Evolutionary conservation across 64 coral and sea anemone genomes (phyloP).

Genomic region (Porites lutea): DNA sequence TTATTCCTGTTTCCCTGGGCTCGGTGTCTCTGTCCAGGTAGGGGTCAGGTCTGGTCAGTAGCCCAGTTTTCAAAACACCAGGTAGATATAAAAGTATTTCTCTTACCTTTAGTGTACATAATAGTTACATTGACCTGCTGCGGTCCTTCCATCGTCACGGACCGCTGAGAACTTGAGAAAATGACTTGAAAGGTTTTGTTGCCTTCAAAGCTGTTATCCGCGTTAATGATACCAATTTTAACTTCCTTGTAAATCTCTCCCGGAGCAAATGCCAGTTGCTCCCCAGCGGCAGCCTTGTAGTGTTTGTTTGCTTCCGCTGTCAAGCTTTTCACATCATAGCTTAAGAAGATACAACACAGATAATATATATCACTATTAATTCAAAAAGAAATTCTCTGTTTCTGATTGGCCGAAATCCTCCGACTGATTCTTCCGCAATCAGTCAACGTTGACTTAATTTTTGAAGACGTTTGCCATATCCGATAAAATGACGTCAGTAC

Average conservation of each 20-base stretch:
- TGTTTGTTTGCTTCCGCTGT: neutral
- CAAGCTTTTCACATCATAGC: neutral
- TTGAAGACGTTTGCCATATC: too few species aligned
- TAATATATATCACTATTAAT: neutral
- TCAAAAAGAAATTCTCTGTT: too few species aligned
- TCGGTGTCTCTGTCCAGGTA: too few species aligned
- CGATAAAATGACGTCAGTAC: too few species aligned
- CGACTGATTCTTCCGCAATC: too few species aligned
- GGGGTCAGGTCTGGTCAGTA: too few species aligned
- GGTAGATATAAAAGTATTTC: too few species aligned
- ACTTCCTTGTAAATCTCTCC: conserved; percentile 1
- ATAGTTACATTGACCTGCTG: neutral
- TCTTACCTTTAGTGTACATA: neutral
- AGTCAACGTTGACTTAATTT: too few species aligned
- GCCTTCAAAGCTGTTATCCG: neutral
- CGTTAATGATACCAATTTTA: neutral
- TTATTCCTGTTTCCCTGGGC: too few species aligned
- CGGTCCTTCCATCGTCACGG: neutral
- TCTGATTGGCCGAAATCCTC: too few species aligned
- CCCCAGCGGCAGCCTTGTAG: neutral
- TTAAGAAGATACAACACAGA: neutral
- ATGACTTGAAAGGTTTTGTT: conserved; percentile 1
- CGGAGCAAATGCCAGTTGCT: neutral
- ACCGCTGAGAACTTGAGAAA: neutral
- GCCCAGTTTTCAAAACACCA: too few species aligned